phyloP scores from a whole-genome alignment of 2,113 vertebrate species.

The Psittacara wagleri region DNA sequence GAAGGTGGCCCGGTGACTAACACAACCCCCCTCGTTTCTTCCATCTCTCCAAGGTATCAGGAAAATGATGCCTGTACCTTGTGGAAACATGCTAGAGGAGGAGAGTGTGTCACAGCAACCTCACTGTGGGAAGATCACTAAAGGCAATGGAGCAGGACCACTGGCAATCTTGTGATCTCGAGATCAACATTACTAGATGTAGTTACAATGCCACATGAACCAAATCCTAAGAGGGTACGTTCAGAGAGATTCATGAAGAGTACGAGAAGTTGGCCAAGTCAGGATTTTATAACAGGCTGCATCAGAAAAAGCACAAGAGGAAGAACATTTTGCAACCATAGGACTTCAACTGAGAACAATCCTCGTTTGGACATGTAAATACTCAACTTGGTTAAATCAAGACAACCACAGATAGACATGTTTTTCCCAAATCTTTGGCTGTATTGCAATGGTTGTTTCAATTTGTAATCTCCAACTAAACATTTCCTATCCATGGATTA shows the following conservation, averaged over 20 bases:
- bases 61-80: background rate
- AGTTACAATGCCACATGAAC: background rate
- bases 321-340: background rate
- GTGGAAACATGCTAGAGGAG: background rate
- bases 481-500: conserved; percentile 85
- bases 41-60: accelerated
- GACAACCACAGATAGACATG: conserved; percentile 78
- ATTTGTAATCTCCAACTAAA: conserved; percentile 84
- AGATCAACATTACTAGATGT: background rate
- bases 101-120: background rate
- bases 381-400: conserved; percentile 77
- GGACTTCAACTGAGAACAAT: conserved; percentile 5
- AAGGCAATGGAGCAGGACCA: background rate
- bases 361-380: conserved; percentile 30
- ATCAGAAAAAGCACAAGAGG: background rate
- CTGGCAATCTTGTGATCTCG: background rate
- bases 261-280: background rate
- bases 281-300: background rate
- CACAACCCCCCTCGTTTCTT: background rate
- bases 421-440: conserved; percentile 89
- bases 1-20: background rate
- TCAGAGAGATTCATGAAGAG: background rate
- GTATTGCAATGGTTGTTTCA: conserved; percentile 88
- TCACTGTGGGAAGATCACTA: background rate
- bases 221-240: background rate